Evolutionary conservation across 1,140 invertebrate genomes (phyloP).

Genomic region (Mizuhopecten yessoensis): DNA sequence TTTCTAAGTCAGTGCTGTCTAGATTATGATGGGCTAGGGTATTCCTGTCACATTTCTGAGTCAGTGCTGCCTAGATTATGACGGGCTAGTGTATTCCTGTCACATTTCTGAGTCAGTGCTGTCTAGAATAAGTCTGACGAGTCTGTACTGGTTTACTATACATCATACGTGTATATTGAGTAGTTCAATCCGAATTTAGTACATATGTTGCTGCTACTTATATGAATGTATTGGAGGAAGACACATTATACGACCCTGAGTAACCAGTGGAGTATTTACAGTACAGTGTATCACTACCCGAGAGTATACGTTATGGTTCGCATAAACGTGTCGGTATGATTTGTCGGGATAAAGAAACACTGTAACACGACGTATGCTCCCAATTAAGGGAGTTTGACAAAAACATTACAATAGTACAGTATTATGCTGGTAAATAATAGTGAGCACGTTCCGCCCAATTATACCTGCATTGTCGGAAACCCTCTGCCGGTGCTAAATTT

Average conservation of each 20-base stretch:
- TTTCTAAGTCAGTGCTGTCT: no score
- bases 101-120: no score
- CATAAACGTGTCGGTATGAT: not conserved
- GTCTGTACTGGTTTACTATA: no score
- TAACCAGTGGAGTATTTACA: not conserved
- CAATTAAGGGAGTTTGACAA: not conserved
- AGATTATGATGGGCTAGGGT: no score
- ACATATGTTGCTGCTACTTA: no score
- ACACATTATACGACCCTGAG: not conserved
- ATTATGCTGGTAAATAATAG: constrained; percentile 18
- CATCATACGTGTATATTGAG: no score
- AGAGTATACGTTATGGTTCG: not conserved
- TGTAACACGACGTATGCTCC: not conserved
- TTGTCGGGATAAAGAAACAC: not conserved
- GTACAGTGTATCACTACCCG: not conserved
- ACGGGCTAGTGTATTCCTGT: no score
- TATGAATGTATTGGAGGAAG: not conserved
- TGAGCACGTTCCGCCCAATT: not conserved
- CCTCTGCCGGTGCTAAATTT: not conserved
- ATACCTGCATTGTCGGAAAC: not conserved
- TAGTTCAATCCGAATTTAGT: not conserved
- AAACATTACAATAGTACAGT: not conserved
- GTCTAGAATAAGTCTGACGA: no score
- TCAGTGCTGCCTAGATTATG: no score
- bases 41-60: no score